These are phyloP conservation scores for Hylaeus anthracinus DNA, from an alignment of 1,140 invertebrate species.

Conservation along the genomic window DNA sequence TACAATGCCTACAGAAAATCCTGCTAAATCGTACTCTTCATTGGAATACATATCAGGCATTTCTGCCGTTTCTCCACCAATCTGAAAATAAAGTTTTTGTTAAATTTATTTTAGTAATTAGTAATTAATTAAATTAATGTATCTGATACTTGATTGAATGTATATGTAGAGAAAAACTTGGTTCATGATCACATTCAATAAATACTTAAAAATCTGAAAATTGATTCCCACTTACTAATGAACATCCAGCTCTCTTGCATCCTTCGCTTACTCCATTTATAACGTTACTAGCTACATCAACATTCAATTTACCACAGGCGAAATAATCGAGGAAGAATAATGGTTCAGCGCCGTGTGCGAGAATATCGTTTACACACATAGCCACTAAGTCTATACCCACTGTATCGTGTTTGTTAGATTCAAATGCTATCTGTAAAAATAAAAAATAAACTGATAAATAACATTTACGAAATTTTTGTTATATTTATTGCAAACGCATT, in stretches of 20 bases:
- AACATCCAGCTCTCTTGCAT: conserved; percentile 92
- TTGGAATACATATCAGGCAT: conserved; percentile 96
- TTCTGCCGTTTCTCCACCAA: conserved; percentile 97
- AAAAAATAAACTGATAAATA: conserved; percentile 47
- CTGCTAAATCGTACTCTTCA: conserved; percentile 96
- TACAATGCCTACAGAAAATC: conserved; percentile 96
- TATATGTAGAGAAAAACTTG: too few species aligned
- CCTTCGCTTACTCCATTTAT: conserved; percentile 93
- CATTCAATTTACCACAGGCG: conserved; percentile 92
- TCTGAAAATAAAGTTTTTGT: conserved; percentile 51
- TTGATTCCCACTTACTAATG: conserved; percentile 87
- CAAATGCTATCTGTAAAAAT: conserved; percentile 88
- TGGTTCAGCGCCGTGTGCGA: conserved; percentile 96
- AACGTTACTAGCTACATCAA: conserved; percentile 88
- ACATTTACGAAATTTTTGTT: background rate
- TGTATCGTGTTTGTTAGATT: conserved; percentile 88
- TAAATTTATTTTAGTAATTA: background rate
- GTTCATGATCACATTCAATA: too few species aligned
- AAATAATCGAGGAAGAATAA: conserved; percentile 98
- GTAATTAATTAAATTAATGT: background rate
- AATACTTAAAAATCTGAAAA: too few species aligned
- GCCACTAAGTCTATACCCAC: conserved; percentile 98
- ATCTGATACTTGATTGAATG: background rate
- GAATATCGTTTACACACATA: conserved; percentile 98
- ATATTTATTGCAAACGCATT: background rate